Conservation (phyloP, 2,113 vertebrate genomes). For the Cyrtonyx montezumae region DNA sequence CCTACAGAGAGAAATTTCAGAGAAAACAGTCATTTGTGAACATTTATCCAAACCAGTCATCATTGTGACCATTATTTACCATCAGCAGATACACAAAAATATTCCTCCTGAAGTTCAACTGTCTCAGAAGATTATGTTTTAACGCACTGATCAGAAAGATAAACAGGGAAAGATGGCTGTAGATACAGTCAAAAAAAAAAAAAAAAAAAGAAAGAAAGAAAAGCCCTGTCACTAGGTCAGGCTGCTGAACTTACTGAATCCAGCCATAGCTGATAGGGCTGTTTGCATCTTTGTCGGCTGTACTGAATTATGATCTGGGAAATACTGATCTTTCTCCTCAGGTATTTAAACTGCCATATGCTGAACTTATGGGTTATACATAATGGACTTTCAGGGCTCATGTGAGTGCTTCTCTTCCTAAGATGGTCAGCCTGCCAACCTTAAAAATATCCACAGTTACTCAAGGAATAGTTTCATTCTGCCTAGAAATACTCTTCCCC, state of each 20-base stretch:
- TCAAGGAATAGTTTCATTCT: neutral
- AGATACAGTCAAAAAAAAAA: neutral
- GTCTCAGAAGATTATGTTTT: neutral
- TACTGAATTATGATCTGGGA: neutral
- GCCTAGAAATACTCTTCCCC: neutral
- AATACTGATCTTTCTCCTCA: neutral
- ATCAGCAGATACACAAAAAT: neutral
- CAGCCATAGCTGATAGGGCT: rapidly evolving
- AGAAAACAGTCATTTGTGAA: neutral
- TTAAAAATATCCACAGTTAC: neutral
- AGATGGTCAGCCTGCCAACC: neutral
- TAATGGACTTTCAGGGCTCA: neutral
- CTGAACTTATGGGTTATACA: rapidly evolving
- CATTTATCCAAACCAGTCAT: neutral
- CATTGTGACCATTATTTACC: neutral
- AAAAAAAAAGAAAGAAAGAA: neutral
- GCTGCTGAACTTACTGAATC: neutral
- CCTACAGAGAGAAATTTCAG: neutral
- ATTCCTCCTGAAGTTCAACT: neutral
- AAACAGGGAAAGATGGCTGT: neutral
- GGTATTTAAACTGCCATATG: too few relatives aligned
- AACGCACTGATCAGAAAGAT: neutral
- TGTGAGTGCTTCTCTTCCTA: neutral
- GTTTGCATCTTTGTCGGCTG: neutral
- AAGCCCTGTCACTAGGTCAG: neutral